A percentile compares a stretch with the other conserved stretches of the same genome.
phyloP scores from a whole-genome alignment of 30 jellyfish, hydroid and myxozoan species.

The Aurelia sp. region DNA sequence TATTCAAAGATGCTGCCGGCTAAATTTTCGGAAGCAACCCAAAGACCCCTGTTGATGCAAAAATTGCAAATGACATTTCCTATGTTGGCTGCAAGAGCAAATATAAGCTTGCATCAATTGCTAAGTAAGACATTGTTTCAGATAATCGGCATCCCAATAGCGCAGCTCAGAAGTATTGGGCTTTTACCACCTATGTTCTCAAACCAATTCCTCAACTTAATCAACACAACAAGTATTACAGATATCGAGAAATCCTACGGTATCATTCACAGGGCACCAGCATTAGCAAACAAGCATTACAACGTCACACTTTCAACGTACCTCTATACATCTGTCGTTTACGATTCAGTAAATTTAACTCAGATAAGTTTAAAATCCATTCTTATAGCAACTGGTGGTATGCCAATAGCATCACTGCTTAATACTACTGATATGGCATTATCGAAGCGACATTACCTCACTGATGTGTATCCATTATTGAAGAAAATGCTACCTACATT shows the following conservation, averaged over 20 bases:
- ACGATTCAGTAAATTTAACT: not conserved
- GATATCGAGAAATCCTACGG: not conserved
- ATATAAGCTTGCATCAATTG: too few relatives aligned
- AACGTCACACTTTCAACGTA: not conserved
- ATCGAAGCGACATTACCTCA: not conserved
- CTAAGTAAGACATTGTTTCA: too few relatives aligned
- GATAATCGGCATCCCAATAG: too few relatives aligned
- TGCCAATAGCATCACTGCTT: not conserved
- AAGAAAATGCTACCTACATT: not conserved
- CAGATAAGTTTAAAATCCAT: too few relatives aligned
- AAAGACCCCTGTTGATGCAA: not conserved
- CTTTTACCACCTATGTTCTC: not conserved
- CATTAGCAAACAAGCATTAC: not conserved
- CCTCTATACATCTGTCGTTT: not conserved
- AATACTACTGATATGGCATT: not conserved
- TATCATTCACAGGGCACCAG: not conserved
- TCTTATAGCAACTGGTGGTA: not conserved
- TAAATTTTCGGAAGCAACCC: not conserved
- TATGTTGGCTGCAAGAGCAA: too few relatives aligned
- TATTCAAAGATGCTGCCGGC: too few relatives aligned
- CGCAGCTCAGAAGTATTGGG: not conserved
- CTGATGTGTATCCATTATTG: not conserved
- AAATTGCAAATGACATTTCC: not conserved
- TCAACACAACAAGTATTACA: not conserved
- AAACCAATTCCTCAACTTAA: not conserved